phyloP scores from a whole-genome alignment of 1,140 invertebrate genomes.

The Calephelis virginiensis region DNA sequence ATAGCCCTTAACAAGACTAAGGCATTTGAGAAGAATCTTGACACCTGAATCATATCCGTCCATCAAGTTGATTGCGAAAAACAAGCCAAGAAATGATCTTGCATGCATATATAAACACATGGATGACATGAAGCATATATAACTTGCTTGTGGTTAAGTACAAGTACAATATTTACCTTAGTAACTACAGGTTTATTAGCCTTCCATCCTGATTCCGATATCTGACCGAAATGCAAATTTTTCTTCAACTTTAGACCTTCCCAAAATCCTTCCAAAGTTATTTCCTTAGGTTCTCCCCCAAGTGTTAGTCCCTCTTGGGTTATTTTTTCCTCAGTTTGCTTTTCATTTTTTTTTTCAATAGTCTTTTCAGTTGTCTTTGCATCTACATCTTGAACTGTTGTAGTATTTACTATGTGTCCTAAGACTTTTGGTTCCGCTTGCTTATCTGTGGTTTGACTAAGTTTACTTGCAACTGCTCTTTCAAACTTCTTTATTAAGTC shows the following conservation, averaged over 20 bases:
- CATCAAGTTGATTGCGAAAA: too few relatives aligned
- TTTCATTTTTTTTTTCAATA: slow-evolving; percentile 31
- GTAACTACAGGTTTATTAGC: slow-evolving; percentile 59
- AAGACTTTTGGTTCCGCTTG: slow-evolving; percentile 29
- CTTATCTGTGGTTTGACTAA: slow-evolving; percentile 35
- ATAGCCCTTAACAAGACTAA: too few relatives aligned
- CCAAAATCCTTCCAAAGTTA: slow-evolving; percentile 58
- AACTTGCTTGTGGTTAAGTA: too few relatives aligned
- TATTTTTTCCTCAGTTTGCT: slow-evolving; percentile 44
- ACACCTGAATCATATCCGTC: too few relatives aligned
- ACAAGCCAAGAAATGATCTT: too few relatives aligned
- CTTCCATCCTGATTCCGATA: slow-evolving; percentile 66
- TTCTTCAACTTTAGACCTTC: slow-evolving; percentile 66
- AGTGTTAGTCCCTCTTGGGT: slow-evolving; percentile 40
- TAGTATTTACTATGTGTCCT: slow-evolving; percentile 40
- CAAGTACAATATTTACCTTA: slow-evolving; percentile 44
- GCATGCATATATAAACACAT: neutral
- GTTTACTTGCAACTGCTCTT: slow-evolving; percentile 40
- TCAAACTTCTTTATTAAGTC: slow-evolving; percentile 61
- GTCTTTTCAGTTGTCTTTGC: slow-evolving; percentile 28
- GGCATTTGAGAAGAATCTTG: too few relatives aligned
- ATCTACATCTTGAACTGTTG: slow-evolving; percentile 44
- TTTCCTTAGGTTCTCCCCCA: slow-evolving; percentile 56
- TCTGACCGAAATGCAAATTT: slow-evolving; percentile 65
- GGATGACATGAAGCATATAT: too few relatives aligned